Evolutionary conservation across 2,888 invertebrate genomes (phyloP).

Genomic region (Ecdyonurus torrentis): DNA sequence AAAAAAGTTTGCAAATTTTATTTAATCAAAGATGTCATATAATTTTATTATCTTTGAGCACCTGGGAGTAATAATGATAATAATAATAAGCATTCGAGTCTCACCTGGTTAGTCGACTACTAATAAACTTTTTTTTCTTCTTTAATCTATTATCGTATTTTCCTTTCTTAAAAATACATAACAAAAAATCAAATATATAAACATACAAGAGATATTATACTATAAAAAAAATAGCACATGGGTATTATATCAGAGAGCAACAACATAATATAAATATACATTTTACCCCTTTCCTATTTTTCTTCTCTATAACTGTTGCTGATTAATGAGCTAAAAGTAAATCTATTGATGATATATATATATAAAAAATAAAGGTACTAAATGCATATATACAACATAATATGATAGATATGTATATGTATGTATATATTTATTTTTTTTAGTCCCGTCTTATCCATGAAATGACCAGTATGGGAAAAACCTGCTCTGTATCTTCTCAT

Average conservation of each 20-base stretch:
- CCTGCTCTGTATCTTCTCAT: background rate
- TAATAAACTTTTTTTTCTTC: no score
- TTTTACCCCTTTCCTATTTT: background rate
- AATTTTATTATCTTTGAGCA: background rate
- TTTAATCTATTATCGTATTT: no score
- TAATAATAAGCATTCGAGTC: background rate
- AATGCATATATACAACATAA: no score
- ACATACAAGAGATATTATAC: no score
- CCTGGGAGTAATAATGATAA: background rate
- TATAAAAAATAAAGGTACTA: background rate
- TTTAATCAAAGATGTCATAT: background rate
- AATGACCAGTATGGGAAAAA: background rate
- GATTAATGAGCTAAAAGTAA: background rate
- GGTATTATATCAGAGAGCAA: no score
- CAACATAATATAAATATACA: no score
- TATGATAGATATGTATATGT: no score
- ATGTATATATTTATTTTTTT: no score
- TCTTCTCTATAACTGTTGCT: background rate
- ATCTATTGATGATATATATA: background rate
- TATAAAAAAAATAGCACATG: no score
- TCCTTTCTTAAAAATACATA: no score
- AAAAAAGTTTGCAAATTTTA: background rate
- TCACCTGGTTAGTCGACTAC: no score
- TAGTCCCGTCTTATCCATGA: background rate
- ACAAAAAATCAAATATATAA: no score